Percentiles rank a stretch among this genome's conserved stretches.
phyloP scores from a whole-genome alignment of 53 echinoderm and acorn worm genomes.

The Glandiceps talaboti region DNA sequence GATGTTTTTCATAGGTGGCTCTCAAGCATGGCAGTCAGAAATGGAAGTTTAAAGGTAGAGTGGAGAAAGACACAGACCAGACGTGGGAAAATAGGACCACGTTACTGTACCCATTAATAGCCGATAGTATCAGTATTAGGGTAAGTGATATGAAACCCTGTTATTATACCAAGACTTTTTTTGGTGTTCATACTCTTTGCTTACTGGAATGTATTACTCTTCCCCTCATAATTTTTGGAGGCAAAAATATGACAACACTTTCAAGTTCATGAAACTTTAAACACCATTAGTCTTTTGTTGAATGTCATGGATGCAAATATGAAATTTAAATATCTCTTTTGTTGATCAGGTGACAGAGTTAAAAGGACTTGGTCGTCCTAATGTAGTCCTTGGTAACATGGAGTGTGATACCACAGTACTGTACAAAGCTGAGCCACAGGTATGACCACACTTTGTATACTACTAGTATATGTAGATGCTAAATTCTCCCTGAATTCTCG shows the following conservation, averaged over 20 bases:
- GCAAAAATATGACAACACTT: no score
- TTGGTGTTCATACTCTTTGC: no score
- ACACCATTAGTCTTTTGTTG: no score
- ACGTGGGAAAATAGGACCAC: slow-evolving; percentile 94
- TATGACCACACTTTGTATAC: no score
- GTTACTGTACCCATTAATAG: slow-evolving; percentile 82
- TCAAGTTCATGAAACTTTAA: no score
- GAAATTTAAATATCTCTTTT: not conserved
- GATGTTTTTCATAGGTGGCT: slow-evolving; percentile 39
- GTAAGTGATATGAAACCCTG: no score
- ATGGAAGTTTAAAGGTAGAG: slow-evolving; percentile 87
- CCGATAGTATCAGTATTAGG: slow-evolving; percentile 90
- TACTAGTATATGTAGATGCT: no score
- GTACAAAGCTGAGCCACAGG: slow-evolving; percentile 76
- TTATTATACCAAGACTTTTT: no score
- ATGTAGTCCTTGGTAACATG: slow-evolving; percentile 81
- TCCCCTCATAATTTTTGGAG: no score
- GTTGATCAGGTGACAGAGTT: slow-evolving; percentile 77
- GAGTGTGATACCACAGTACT: slow-evolving; percentile 98
- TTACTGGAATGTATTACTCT: no score
- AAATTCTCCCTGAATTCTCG: no score
- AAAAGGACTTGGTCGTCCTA: slow-evolving; percentile 72
- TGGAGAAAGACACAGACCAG: slow-evolving; percentile 97
- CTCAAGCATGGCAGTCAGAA: slow-evolving; percentile 96
- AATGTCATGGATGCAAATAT: no score